Base-by-base conservation (phyloP, 2,888 invertebrate species). In the Melanchra persicariae region DNA sequence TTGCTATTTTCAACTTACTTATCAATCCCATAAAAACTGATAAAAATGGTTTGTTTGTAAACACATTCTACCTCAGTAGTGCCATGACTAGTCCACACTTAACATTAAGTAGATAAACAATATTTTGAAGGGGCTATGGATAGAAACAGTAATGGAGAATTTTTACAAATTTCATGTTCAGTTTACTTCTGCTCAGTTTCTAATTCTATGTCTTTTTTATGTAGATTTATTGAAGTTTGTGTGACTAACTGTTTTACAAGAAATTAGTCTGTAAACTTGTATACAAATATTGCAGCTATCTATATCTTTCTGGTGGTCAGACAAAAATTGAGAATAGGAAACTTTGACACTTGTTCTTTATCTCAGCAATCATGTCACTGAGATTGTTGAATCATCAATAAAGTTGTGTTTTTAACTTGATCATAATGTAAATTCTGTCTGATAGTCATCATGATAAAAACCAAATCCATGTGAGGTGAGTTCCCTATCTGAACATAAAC, bases 1-100 rank as follows among this genome's bases (percentile, higher is more conserved):
- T 73, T 62, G 22, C 26, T 69, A 67, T 74, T 64, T 58, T 54
- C 30, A 61, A 67, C 54, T 61, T 30, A 62, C 26, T 71, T 72
- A 79, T 79, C 79, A 73, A 58, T 79, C 24, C 63, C 61, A 82
- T 73, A 58, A 64, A 81, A 73, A 61, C 34, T 74, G 75, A 80
- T 83, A 83, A 70, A 64, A 70, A 64, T 57, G 40, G 10, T 65
- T 58, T 83, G 80, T 80, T 80, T 80, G 62, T 83, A 80, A 83
- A 83, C 67, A 79, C 22, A 63, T 43, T 69, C 19, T 45, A 37
- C 43, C 34, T 74, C 26, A 64, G n/a, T 62, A 26, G 24, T 59
- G 45, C 57, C 57, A 57, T 61, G 15, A 64, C 12, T 19, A 68
- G 19, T 22, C 45, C 30, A 37, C 43, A 34, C 24, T 43, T 26